Evolutionary conservation across 2,888 invertebrate species (phyloP), one percentile per base, ranked within the genome.

Genomic region (Galerucella pusilla): DNA sequence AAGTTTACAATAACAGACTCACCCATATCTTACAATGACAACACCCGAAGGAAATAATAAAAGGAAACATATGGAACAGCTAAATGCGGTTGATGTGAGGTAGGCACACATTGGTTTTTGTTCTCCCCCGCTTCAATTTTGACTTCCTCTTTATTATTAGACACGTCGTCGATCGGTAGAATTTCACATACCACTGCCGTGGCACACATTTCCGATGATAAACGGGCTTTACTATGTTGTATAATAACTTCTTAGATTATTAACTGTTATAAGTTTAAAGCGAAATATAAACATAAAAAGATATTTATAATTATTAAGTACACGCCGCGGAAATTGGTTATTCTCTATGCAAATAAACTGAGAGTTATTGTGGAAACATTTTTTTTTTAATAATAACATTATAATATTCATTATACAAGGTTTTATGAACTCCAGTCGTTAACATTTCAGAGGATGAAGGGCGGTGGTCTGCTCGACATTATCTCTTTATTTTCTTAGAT

Each of bases 91-190:
- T 20, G 57, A 57, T 2, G 57, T 46, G 46, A 65, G 64, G 20
- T 46, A 45, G 64, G 16, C 64, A 65, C 45, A 16, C 20, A 46
- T 45, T 11, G 46, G n/a, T 65, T 46, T 16, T 49, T 16, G 45
- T 65, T 46, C 46, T 46, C 64, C 46, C 64, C 64, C 16, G 35
- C 42, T 63, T 63, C 35, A 63, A 63, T 42, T 42, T 35, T 16
- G 45, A 65, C 64, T 65, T 65, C 64, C 64, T 46, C 46, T 65
- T 65, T 65, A 65, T 65, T 65, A 65, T 65, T 65, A 65, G 64
- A 25, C 63, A 14, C 6, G 42, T 35, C 35, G 42, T 63, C 7
- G 63, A n/a, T 11, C 35, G 14, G 35, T n/a, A 16, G 61, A 64
- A 64, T 35, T 42, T 64, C 35, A 61, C 35, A 42, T 63, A 35